Conservation (phyloP, 1,140 invertebrate species). For the Apis dorsata region DNA sequence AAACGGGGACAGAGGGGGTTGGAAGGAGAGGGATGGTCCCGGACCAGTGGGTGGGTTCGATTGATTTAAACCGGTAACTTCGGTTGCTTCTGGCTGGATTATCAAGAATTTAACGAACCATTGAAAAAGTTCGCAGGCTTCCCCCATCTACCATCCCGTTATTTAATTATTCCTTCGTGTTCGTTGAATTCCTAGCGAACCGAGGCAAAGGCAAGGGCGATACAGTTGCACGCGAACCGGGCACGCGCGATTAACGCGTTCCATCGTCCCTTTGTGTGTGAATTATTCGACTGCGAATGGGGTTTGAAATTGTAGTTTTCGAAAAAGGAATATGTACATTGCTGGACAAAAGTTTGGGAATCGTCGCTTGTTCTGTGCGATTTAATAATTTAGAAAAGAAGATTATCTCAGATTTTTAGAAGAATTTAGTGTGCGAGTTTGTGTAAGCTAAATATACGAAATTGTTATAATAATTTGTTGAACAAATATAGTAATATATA, state of each 20-base stretch:
- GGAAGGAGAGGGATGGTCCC: no score
- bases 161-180: constrained; percentile 37
- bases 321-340: background rate
- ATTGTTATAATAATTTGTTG: no score
- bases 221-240: background rate
- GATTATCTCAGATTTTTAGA: no score
- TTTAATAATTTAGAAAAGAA: no score
- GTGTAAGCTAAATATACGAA: no score
- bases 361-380: background rate
- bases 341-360: background rate
- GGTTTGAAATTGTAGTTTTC: background rate
- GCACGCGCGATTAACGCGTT: constrained; percentile 2
- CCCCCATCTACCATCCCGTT: background rate
- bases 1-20: background rate
- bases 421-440: no score
- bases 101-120: constrained; percentile 47
- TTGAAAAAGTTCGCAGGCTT: constrained; percentile 27
- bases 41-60: background rate
- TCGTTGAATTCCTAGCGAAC: constrained; percentile 1
- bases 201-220: background rate
- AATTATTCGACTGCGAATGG: background rate
- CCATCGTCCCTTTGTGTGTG: background rate
- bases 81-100: constrained; percentile 28
- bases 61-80: constrained; percentile 38
- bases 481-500: no score